phyloP scores from a whole-genome alignment of 2,113 vertebrate species.

The Anarhynchus alexandrinus region DNA sequence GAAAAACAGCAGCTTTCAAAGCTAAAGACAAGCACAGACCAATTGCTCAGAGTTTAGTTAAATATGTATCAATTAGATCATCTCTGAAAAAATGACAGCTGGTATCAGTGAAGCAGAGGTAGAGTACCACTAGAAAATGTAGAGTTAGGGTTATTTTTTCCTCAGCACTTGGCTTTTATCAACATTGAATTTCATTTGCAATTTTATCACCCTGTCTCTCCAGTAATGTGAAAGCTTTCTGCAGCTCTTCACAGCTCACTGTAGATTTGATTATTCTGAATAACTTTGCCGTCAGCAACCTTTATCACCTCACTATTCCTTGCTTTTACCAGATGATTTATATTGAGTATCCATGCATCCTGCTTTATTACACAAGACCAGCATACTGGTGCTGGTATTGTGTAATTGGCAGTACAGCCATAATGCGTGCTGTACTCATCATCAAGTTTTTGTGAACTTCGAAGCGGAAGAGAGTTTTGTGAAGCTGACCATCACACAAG shows the following conservation, averaged over 20 bases:
- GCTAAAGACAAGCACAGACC: background rate
- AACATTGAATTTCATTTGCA: constrained; percentile 67
- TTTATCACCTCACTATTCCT: constrained; percentile 41
- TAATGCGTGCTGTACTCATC: rapidly evolving
- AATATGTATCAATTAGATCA: constrained; percentile 50
- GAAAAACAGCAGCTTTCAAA: background rate
- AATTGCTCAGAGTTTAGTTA: constrained; percentile 4
- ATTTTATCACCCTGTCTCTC: constrained; percentile 66
- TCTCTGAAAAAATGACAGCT: constrained; percentile 30
- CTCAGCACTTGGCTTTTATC: constrained; percentile 51
- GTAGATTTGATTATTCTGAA: constrained; percentile 56
- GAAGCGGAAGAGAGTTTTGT: background rate
- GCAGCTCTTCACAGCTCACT: constrained; percentile 42
- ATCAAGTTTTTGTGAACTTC: background rate
- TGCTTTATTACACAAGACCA: background rate
- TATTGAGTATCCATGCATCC: background rate
- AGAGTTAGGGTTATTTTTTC: constrained; percentile 59
- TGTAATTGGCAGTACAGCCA: background rate
- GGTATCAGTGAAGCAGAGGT: constrained; percentile 41
- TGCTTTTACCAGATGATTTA: constrained; percentile 7
- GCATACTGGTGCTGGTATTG: background rate
- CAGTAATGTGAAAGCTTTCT: constrained; percentile 62
- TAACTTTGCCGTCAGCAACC: constrained; percentile 39
- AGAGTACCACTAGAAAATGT: constrained; percentile 46
- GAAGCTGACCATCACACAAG: background rate